Evolutionary conservation across 2,888 invertebrate genomes (phyloP).

Genomic region (Dromius quadrimaculatus): DNA sequence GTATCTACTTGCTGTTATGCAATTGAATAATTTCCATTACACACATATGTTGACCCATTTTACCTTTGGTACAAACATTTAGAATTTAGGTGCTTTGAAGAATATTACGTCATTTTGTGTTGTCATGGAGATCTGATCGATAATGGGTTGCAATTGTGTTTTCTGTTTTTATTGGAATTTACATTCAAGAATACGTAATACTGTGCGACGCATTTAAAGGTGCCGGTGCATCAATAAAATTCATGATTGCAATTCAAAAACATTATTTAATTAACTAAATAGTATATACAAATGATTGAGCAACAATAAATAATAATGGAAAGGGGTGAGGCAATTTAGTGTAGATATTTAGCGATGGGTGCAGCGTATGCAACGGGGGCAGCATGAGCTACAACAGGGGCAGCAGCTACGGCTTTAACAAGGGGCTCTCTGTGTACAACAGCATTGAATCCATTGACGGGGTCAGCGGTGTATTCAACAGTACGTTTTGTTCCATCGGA

Average conservation of each 20-base stretch:
- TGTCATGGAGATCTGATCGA: not conserved
- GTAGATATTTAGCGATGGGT: constrained; percentile 27
- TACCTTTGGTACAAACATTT: constrained; percentile 7
- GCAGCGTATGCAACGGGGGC: constrained; percentile 54
- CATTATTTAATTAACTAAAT: constrained; percentile 46
- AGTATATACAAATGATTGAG: constrained; percentile 48
- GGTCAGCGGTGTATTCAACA: constrained; percentile 72
- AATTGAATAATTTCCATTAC: constrained; percentile 34
- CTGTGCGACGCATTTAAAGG: not conserved
- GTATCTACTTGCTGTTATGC: constrained; percentile 27
- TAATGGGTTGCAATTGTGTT: constrained; percentile 13
- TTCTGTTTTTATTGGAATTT: not conserved
- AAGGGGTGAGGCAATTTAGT: constrained; percentile 22
- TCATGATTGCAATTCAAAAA: constrained; percentile 31
- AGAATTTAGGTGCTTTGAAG: too few species aligned
- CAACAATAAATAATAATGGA: constrained; percentile 46
- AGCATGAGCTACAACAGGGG: constrained; percentile 54
- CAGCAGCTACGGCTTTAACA: constrained; percentile 56
- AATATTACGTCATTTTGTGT: too few species aligned
- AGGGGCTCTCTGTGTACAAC: constrained; percentile 59
- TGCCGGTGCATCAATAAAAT: not conserved
- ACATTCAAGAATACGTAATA: constrained; percentile 17
- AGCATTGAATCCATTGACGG: constrained; percentile 70
- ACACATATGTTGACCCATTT: constrained; percentile 31
- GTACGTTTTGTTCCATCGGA: constrained; percentile 75